A percentile compares a stretch with the other conserved stretches of the same genome.
phyloP scores from a whole-genome alignment of 1,140 invertebrate genomes.

The Trachymyrmex septentrionalis region DNA sequence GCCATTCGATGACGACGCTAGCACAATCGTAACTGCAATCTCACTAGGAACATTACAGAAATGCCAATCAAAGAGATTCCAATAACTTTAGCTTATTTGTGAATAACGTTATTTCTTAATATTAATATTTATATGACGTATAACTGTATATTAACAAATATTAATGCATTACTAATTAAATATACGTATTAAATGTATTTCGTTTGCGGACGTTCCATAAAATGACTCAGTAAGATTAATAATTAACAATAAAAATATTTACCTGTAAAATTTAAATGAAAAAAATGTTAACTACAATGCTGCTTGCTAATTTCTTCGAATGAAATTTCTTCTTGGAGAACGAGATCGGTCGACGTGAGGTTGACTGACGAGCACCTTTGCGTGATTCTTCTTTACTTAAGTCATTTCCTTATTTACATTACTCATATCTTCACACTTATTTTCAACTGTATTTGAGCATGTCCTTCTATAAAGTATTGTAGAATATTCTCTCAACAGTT shows the following conservation, averaged over 20 bases:
- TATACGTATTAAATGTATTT: neutral
- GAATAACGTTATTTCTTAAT: neutral
- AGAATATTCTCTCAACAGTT: neutral
- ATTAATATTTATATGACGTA: too few species aligned
- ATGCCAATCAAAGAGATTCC: neutral
- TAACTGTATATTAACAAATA: neutral
- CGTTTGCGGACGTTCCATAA: neutral
- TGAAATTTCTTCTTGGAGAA: neutral
- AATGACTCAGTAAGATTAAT: neutral
- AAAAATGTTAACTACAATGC: neutral
- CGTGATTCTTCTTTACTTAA: neutral
- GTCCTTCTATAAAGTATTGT: neutral
- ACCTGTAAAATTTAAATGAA: slow-evolving; percentile 18
- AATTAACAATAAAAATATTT: neutral
- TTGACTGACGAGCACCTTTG: slow-evolving; percentile 9
- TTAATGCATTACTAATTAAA: neutral
- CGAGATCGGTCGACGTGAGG: neutral
- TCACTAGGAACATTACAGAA: neutral
- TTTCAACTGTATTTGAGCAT: neutral
- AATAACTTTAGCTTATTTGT: neutral
- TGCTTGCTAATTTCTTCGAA: neutral
- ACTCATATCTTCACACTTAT: slow-evolving; percentile 24
- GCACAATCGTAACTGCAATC: neutral
- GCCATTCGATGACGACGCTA: neutral
- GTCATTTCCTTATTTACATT: slow-evolving; percentile 28